Evolutionary conservation across 1,140 invertebrate genomes (phyloP), one percentile per base, ranked within the genome.

Genomic region (Pemphigus obesinymphae): DNA sequence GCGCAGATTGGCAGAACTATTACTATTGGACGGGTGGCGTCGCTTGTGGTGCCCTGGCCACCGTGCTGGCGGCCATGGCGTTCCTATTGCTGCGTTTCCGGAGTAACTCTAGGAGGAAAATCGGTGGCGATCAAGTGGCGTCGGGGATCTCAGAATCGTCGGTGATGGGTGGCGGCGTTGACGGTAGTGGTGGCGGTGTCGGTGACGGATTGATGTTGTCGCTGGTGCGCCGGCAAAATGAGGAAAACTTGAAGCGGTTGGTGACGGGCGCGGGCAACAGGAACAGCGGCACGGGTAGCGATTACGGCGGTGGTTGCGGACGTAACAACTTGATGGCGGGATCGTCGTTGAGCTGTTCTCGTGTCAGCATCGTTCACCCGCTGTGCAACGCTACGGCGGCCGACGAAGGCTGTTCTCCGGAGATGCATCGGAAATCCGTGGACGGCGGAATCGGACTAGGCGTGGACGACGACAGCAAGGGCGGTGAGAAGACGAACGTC

Each of bases 1-100:
- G 37, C 4, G 37, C 4, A 40, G 37, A 40, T 40, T 40, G 37
- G 4, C 43, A 48, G 17, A 50, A 73, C 34, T 53, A 58, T 6
- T 80, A 80, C 23, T 80, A 80, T 45, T 80, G 76, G 76, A 80
- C 76, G 45, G 26, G 58, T 0, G 76, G 76, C 37, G 76, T 80
- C 6, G 76, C 76, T 17, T 80, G 76, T 17, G 76, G 76, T 10
- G 53, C 55, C 7, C 26, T 80, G 55, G 37, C 76, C 55, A 80
- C 55, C 6, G 37, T 80, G 7, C 1, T 61, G n/a, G 37, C 37
- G 10, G 17, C 2, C 20, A n/a, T 31, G 13, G 76, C 37, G n/a
- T 80, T 55, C 37, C n/a, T 80, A 13, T 43, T 80, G 5, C 17
- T 80, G 6, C 76, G 76, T 31, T 80, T 80, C 17, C 50, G 76